phyloP scores from a whole-genome alignment of 2,888 invertebrate species.

The Gerris lacustris region DNA sequence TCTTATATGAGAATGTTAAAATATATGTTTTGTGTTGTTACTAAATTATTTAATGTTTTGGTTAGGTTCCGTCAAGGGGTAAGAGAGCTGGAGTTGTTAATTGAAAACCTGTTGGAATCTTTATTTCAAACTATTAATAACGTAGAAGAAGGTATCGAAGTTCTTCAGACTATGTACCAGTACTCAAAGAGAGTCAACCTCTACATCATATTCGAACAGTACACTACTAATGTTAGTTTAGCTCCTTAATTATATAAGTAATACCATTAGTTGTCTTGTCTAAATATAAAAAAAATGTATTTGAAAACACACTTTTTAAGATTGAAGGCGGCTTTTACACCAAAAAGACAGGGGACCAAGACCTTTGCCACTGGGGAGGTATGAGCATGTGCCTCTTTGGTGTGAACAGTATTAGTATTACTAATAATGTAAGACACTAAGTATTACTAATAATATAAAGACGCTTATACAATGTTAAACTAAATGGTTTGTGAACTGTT shows the following conservation, averaged over 20 bases:
- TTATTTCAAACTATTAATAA: slow-evolving; percentile 68
- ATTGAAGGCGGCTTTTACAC: too few species aligned
- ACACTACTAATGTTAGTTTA: slow-evolving; percentile 47
- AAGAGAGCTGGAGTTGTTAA: slow-evolving; percentile 52
- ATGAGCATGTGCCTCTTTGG: too few species aligned
- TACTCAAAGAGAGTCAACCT: slow-evolving; percentile 63
- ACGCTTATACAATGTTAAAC: too few species aligned
- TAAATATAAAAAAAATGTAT: background rate
- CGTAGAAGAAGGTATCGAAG: slow-evolving; percentile 66
- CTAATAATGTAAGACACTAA: too few species aligned
- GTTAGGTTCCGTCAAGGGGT: slow-evolving; percentile 42
- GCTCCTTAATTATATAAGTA: background rate
- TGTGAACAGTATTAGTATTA: too few species aligned
- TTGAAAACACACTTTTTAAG: background rate
- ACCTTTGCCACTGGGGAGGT: too few species aligned
- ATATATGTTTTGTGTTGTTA: too few species aligned
- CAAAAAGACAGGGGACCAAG: too few species aligned
- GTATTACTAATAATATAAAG: too few species aligned
- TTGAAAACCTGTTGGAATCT: slow-evolving; percentile 67
- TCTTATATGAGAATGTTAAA: too few species aligned
- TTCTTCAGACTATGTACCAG: slow-evolving; percentile 62
- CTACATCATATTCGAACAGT: slow-evolving; percentile 53
- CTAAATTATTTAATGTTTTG: too few species aligned
- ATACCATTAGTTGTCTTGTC: background rate
- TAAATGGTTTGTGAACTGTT: too few species aligned